Base-by-base conservation (phyloP, 2,797 vertebrate species). In the Sarcophilus harrisii region DNA sequence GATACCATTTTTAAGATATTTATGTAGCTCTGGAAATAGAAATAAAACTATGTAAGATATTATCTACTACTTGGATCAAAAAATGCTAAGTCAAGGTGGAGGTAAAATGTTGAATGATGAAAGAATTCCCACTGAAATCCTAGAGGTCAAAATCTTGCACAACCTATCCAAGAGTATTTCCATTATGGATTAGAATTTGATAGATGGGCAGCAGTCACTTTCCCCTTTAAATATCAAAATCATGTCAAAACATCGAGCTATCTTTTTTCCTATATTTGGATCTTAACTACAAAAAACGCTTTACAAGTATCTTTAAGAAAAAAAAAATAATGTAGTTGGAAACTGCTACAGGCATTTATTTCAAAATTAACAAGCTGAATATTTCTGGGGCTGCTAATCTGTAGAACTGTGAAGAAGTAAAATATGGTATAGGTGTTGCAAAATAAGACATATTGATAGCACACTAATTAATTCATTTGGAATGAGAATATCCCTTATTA, bases 291-390 rank as follows among this genome's bases (percentile, higher is more conserved):
- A 8, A 73, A 66, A 11, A 73, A 8, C 91, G 93, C 28, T 92
- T 90, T 38, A 12, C 62, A 91, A 59, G 92, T 92, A 95, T 90
- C 21, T 45, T 81, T 93, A 32, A 91, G 58, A 95, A 73, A n/a
- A 95, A 73, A n/a, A 90, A 66, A 28, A 66, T 94, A 92, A 57
- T 10, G 30, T 94, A 32, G 5, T 55, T 96, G 91, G 27, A 28
- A 92, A 90, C 1, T 93, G 14, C 16, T 55, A 8, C 94, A 18
- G 91, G 12, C 18, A 95, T 24, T 92, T 21, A 90, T 93, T 92
- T 97, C 28, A 90, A 90, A 21, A 94, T 54, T 28, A 49, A 18
- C 57, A 54, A 38, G 4, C n/a, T 24, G 57, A 27, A 28, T 49
- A 93, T 59, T 94, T 93, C 28, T 59, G 21, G 66, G 92, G 59